phyloP scores from a whole-genome alignment of 2,797 vertebrate species.

The Cirrhinus mrigala region DNA sequence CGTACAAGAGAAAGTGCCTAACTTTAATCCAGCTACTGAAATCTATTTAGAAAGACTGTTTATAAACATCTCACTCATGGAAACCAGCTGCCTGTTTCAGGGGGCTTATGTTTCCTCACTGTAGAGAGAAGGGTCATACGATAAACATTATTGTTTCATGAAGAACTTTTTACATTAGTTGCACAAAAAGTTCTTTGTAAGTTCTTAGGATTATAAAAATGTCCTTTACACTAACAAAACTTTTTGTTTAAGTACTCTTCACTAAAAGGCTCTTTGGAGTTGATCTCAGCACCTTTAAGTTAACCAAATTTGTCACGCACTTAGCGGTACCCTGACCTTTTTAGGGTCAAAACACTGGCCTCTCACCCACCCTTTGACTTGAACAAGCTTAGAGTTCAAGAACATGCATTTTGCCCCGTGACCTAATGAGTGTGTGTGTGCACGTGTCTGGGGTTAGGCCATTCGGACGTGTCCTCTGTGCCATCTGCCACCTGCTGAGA shows the following conservation, averaged over 20 bases:
- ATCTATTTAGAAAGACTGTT: slow-evolving; percentile 63
- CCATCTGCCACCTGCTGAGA: slow-evolving; percentile 60
- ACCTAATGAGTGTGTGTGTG: slow-evolving; percentile 52
- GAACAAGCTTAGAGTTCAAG: slow-evolving; percentile 59
- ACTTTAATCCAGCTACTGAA: slow-evolving; percentile 47
- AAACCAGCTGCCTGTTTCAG: slow-evolving; percentile 66
- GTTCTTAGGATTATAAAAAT: neutral
- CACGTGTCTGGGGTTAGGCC: slow-evolving; percentile 42
- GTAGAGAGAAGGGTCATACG: slow-evolving; percentile 60
- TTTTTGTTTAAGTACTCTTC: neutral
- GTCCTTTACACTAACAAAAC: neutral
- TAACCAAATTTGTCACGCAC: slow-evolving; percentile 58
- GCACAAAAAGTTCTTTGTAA: neutral
- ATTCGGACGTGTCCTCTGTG: slow-evolving; percentile 25
- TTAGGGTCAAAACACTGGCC: slow-evolving; percentile 66
- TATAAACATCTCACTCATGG: slow-evolving; percentile 69
- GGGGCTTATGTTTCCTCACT: slow-evolving; percentile 60
- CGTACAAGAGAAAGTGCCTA: neutral
- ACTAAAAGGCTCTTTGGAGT: neutral
- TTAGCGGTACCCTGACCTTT: slow-evolving; percentile 59
- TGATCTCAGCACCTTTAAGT: neutral
- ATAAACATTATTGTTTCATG: slow-evolving; percentile 57
- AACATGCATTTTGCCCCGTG: slow-evolving; percentile 54
- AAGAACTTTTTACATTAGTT: neutral
- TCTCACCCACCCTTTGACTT: slow-evolving; percentile 49